Base-by-base conservation (phyloP, 2,888 invertebrate species). In the Eristalis tenax region DNA sequence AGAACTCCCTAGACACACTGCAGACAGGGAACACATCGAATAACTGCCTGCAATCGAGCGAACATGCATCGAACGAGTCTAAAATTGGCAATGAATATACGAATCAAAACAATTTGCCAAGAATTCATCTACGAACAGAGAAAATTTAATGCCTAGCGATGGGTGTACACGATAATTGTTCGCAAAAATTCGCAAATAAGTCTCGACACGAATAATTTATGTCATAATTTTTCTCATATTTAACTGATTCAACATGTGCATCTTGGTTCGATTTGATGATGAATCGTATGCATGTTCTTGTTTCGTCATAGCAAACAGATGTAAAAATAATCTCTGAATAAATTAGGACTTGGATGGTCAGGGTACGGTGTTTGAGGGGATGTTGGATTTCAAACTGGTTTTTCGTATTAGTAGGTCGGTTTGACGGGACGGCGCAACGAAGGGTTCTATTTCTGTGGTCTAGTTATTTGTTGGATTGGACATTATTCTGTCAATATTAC, bases 71-170 rank as follows among this genome's bases (percentile, higher is more conserved):
- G 28, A 43, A 68, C 28, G 18, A 22, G 28, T 76, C 76, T 68
- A 68, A 76, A 76, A 40, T 59, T 76, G 68, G 40, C 40, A 18
- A 18, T 40, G 18, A 50, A 18, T 18, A 18, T 8, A 5, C 18
- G 22, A 66, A 66, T 59, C 40, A 8, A 40, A 40, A 11, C 28
- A 22, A 40, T 59, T 40, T 76, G 76, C 76, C 76, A 76, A 76
- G 59, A 68, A 76, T 57, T 66, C 59, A 38, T 66, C 59, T 40
- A 40, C 57, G 68, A 66, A 66, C 35, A 22, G 56, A n/a, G 50
- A 56, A 26, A 18, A 68, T 8, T 50, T 56, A 18, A 69, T 69
- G 68, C 4, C 32, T 32, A 56, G n/a, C 68, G 26, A 28, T 28
- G 32, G 15, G 32, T 56, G 56, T 50, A 22, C 56, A 50, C 8